Evolutionary conservation across 2,113 vertebrate genomes (phyloP).

Genomic region (Mobula hypostoma): DNA sequence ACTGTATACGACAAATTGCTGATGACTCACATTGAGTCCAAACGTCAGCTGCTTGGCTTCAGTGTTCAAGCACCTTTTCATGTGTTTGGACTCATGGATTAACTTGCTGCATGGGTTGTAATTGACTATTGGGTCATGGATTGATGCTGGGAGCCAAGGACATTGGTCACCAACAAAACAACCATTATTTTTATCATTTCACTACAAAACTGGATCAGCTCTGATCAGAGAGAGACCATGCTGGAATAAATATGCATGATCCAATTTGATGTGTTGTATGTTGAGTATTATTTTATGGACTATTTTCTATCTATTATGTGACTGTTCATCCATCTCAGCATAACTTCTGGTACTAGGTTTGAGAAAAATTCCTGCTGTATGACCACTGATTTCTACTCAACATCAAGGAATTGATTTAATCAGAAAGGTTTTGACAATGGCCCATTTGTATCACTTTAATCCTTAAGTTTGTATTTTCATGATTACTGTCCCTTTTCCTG

Average conservation of each 20-base stretch:
- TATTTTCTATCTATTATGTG: not conserved
- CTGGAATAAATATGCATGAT: not conserved
- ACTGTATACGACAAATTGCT: not conserved
- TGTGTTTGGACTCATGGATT: not conserved
- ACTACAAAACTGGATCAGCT: not conserved
- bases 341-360: not conserved
- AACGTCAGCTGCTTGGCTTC: not conserved
- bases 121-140: not conserved
- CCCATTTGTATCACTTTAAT: not conserved
- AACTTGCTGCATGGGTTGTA: not conserved
- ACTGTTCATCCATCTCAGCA: not conserved
- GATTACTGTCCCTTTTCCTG: not conserved
- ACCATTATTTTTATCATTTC: not conserved
- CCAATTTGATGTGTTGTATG: not conserved
- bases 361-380: not conserved
- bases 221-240: not conserved
- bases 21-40: not conserved
- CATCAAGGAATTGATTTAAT: not conserved
- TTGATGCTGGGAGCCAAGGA: not conserved
- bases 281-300: too few species aligned
- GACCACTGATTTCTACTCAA: not conserved
- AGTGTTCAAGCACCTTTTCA: not conserved
- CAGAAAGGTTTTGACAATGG: not conserved
- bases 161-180: not conserved
- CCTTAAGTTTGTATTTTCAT: not conserved